Evolutionary conservation across 2,888 invertebrate genomes (phyloP).

Genomic region (Physocephala rufipes): DNA sequence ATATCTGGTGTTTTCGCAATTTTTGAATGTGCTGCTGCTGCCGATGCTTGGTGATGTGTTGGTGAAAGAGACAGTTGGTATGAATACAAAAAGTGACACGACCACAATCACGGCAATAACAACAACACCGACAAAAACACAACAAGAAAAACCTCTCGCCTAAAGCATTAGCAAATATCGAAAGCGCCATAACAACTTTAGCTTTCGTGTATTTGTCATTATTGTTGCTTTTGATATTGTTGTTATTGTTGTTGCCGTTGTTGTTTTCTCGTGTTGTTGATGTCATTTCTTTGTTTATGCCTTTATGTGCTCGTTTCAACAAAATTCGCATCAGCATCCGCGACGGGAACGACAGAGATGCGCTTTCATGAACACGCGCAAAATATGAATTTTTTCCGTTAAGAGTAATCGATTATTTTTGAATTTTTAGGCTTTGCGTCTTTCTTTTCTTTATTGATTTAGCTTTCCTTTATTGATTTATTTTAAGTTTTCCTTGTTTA

Average conservation of each 20-base stretch:
- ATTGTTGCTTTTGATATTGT: not conserved
- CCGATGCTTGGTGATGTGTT: constrained; percentile 35
- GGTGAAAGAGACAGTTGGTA: constrained; percentile 36
- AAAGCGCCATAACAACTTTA: constrained; percentile 12
- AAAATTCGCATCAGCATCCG: not conserved
- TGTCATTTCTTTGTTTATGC: no score
- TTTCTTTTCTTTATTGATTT: constrained; percentile 4
- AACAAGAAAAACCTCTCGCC: constrained; percentile 17
- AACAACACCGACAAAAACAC: no score
- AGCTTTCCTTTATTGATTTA: no score
- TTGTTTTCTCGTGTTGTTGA: constrained; percentile 8
- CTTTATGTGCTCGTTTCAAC: constrained; percentile 17
- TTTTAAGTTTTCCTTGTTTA: no score
- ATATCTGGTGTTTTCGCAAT: no score
- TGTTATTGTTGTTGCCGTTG: constrained; percentile 17
- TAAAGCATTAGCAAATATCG: constrained; percentile 14
- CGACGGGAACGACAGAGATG: not conserved
- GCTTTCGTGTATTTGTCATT: not conserved
- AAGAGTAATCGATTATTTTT: constrained; percentile 21
- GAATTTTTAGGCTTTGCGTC: not conserved
- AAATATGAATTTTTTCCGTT: constrained; percentile 18
- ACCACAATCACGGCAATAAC: constrained; percentile 17
- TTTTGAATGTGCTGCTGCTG: not conserved
- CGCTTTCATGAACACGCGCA: not conserved
- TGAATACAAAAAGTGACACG: constrained; percentile 9